Evolutionary conservation across 2,888 invertebrate genomes (phyloP), one percentile per base, ranked within the genome.

Genomic region (Drosophila fulvimacula): DNA sequence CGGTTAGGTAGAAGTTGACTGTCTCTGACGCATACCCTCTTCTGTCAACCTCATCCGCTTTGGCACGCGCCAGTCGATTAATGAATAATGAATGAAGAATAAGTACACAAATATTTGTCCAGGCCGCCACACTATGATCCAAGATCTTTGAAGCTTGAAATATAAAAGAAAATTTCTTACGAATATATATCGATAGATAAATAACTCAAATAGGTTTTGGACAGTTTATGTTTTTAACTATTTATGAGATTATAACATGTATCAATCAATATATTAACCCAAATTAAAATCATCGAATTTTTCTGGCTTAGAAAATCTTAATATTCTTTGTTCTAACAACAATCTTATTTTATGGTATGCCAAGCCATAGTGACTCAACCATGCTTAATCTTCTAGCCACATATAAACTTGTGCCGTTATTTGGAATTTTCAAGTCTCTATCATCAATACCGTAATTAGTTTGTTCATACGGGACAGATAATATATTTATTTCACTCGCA

Each of bases 1-100:
- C 7, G 30, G 7, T 49, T 21, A 30, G 17, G 41, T 27, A 49
- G 48, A 39, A 19, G 24, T 49, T 41, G 32, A 34, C 6, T 46
- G 38, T 62, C 24, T 32, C 24, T 46, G 32, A 48, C 30, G 46
- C 30, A 46, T 57, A 30, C 13, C 17, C 19, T 19, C 39, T 19
- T 39, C 38, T 24, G 42, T 36, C 17, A 27, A 24, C 36, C 36
- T 24, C 27, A 17, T 39, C 21, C 59, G 58, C 44, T 17, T 24
- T 48, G 27, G n/a, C 34, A 3, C n/a, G 21, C 13, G 6, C 10
- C 75, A 63, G 72, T 41, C 69, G 39, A 73, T 77, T 79, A 76
- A 81, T 81, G 83, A n/a, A n/a, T n/a, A n/a, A n/a, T n/a, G n/a
- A 82, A 82, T 85, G 77, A 85, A 64, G 66, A 80, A 75, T 73